Conservation (phyloP, 2,888 invertebrate species). For the Leptinotarsa peninsularis region DNA sequence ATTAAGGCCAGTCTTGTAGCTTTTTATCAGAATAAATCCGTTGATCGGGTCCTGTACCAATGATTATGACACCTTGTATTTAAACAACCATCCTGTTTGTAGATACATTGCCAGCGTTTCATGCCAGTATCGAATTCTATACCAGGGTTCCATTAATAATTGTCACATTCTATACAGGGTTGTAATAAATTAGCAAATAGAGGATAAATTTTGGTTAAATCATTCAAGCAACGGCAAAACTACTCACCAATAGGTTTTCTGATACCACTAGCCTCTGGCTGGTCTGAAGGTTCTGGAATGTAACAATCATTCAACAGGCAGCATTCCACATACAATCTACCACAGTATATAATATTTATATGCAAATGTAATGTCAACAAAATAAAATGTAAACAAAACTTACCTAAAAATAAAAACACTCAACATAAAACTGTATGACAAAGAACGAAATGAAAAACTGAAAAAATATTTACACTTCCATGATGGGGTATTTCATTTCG, state of each 20-base stretch:
- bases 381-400: slow-evolving; percentile 37
- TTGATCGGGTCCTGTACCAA: too few relatives aligned
- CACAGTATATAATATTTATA: slow-evolving; percentile 44
- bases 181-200: neutral
- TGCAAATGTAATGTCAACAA: slow-evolving; percentile 24
- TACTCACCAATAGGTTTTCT: slow-evolving; percentile 72
- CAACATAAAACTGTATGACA: slow-evolving; percentile 16
- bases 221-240: slow-evolving; percentile 33
- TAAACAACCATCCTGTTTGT: neutral
- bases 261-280: slow-evolving; percentile 64
- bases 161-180: neutral
- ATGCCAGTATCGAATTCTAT: neutral
- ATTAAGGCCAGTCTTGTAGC: too few relatives aligned
- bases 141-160: neutral
- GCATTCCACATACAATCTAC: slow-evolving; percentile 65
- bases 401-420: slow-evolving; percentile 35
- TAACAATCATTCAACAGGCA: slow-evolving; percentile 66
- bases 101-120: neutral
- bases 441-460: slow-evolving; percentile 2
- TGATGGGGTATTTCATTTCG: neutral
- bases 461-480: slow-evolving; percentile 9
- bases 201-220: neutral
- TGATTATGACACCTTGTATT: too few relatives aligned
- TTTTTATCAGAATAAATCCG: too few relatives aligned
- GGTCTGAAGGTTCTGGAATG: slow-evolving; percentile 62